phyloP scores from a whole-genome alignment of 2,888 invertebrate species.

The Scaptomyza cyrtandrae region DNA sequence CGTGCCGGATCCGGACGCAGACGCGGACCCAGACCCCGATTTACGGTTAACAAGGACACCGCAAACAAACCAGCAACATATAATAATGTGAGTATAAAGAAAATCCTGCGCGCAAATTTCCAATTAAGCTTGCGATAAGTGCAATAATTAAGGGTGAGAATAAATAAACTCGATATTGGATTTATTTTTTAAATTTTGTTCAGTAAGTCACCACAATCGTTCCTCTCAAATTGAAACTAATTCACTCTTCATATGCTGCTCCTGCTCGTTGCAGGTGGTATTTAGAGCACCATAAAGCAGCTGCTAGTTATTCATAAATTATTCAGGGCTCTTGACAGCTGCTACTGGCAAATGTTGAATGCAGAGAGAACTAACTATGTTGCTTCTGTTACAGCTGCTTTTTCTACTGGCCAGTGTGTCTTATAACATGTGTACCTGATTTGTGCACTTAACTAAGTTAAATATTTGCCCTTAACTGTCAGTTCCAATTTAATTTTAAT shows the following conservation, averaged over 20 bases:
- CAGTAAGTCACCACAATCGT: not conserved
- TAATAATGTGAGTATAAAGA: constrained; percentile 59
- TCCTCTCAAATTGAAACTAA: constrained; percentile 49
- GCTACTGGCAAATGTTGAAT: constrained; percentile 60
- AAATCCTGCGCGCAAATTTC: constrained; percentile 50
- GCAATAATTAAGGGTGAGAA: constrained; percentile 40
- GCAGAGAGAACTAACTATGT: not conserved
- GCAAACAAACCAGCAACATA: constrained; percentile 25
- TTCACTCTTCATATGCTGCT: constrained; percentile 35
- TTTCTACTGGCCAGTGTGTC: constrained; percentile 30
- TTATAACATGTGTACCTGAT: constrained; percentile 47
- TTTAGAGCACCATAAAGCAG: constrained; percentile 31
- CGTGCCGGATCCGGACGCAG: no score
- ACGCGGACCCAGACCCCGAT: not conserved
- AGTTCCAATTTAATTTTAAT: not conserved
- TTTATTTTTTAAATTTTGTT: constrained; percentile 20
- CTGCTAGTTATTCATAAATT: constrained; percentile 71
- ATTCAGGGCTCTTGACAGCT: constrained; percentile 73
- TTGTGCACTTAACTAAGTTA: constrained; percentile 16
- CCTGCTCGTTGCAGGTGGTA: not conserved
- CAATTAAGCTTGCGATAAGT: constrained; percentile 42
- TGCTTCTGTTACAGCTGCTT: constrained; percentile 11
- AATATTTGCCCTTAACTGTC: not conserved
- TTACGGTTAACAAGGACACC: constrained; percentile 3
- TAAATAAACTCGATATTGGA: constrained; percentile 13